Conservation (phyloP, 2,113 vertebrate species). For the Pangasianodon hypophthalmus region DNA sequence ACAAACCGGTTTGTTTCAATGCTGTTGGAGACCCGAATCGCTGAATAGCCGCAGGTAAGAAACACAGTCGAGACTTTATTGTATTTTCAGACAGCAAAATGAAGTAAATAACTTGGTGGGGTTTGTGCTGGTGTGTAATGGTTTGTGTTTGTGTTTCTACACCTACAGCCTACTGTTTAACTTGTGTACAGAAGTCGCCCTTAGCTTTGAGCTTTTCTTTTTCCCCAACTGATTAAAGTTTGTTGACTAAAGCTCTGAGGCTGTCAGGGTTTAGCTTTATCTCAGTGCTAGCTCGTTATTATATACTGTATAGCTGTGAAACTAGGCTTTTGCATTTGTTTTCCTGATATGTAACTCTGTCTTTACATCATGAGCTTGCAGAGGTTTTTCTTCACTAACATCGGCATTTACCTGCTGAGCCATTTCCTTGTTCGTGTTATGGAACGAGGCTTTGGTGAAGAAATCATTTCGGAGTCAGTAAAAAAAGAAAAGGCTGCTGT, state of each 20-base stretch:
- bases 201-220: background rate
- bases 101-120: background rate
- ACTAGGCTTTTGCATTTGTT: background rate
- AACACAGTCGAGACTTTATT: background rate
- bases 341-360: background rate
- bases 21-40: slow-evolving; percentile 9
- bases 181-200: background rate
- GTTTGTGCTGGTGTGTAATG: background rate
- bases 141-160: background rate
- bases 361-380: background rate
- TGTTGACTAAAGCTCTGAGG: background rate
- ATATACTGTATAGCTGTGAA: background rate
- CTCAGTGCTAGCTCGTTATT: background rate
- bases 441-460: background rate
- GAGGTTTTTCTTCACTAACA: background rate
- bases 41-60: slow-evolving; percentile 34
- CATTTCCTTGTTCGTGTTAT: slow-evolving; percentile 32
- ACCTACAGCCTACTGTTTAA: background rate
- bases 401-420: slow-evolving; percentile 4
- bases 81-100: background rate
- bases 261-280: background rate
- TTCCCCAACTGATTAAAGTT: background rate
- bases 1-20: background rate
- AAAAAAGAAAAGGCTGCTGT: background rate
- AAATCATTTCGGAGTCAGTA: background rate